Evolutionary conservation across 2,797 vertebrate species (phyloP), one percentile per base, ranked within the genome.

Genomic region (Anas capensis): DNA sequence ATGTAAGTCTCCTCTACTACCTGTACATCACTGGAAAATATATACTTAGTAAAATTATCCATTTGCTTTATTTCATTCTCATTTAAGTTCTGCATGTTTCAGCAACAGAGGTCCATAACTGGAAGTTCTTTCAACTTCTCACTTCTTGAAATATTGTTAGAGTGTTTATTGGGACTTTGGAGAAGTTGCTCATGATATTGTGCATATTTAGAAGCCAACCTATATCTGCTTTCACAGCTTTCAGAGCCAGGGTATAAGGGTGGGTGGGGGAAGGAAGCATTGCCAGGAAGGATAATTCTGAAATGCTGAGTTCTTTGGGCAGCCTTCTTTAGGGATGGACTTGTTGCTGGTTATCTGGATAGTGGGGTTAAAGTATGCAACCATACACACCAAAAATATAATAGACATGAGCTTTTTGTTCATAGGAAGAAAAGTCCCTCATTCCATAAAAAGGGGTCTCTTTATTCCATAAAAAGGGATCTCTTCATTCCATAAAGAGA

Each of bases 401-500:
- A 53, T 8, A 60, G 14, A 20, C 61, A 44, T 69, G 29, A 83
- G n/a, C 51, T 90, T 86, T 93, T 83, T 33, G 11, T 64, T 93
- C 62, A 61, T 27, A 72, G 70, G 85, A 92, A 86, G 48, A 86
- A 93, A 91, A 90, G 66, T 91, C 87, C 51, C 44, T 83, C 33
- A 4, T 88, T 70, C 48, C 46, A 46, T 90, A 93, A 83, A 96
- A 95, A 90, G 87, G 70, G 58, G 69, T 84, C 77, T 91, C 72
- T 86, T 83, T 24, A 34, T 95, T 70, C 48, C 46, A 46, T 90
- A 93, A 83, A 96, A 95, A 90, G 85, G 66, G 58, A 76, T 84
- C 77, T 92, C 72, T 86, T 83, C 27, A 34, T 95, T 94, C 51
- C 51, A 53, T 11, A 83, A 72, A 57, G 90, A 82, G 93, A 96